Percentiles rank a stretch among this genome's conserved stretches.
Evolutionary conservation across 2,888 invertebrate genomes (phyloP).

Genomic region (Amphipoea oculea): DNA sequence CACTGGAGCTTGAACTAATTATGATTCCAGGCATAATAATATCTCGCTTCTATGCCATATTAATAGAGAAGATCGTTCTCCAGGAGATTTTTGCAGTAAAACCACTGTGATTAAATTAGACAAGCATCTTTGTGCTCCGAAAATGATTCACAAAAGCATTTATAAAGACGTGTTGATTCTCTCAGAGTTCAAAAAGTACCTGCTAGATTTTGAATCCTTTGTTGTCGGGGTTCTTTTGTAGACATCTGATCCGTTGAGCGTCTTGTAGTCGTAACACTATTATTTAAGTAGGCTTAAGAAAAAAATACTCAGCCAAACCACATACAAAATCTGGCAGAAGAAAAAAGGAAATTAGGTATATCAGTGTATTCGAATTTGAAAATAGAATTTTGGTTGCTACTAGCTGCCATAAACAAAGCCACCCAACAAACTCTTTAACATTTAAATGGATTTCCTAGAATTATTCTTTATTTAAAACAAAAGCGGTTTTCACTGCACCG

Average conservation of each 20-base stretch:
- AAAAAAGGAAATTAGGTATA: slow-evolving; percentile 15
- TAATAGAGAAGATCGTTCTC: slow-evolving; percentile 38
- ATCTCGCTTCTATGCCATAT: slow-evolving; percentile 41
- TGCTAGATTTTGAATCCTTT: slow-evolving; percentile 45
- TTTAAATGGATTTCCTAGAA: slow-evolving; percentile 17
- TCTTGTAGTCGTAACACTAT: background rate
- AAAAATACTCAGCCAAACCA: slow-evolving; percentile 16
- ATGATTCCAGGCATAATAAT: slow-evolving; percentile 58
- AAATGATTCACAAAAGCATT: background rate
- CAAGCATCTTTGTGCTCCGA: background rate
- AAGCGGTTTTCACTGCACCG: slow-evolving; percentile 39
- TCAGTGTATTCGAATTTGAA: slow-evolving; percentile 6
- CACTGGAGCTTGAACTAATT: slow-evolving; percentile 68
- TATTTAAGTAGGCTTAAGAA: slow-evolving; percentile 6
- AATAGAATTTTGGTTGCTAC: slow-evolving; percentile 7
- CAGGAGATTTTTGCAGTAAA: slow-evolving; percentile 41
- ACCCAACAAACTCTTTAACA: slow-evolving; percentile 5
- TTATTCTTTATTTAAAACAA: slow-evolving; percentile 39
- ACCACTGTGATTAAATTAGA: background rate
- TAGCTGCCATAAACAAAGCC: slow-evolving; percentile 6
- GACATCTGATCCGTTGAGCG: background rate
- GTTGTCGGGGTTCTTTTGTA: slow-evolving; percentile 37
- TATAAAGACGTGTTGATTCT: background rate
- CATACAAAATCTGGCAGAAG: background rate
- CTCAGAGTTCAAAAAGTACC: slow-evolving; percentile 32